A percentile compares a stretch with the other conserved stretches of the same genome.
Evolutionary conservation across 92 coral and sea anemone genomes (phyloP).

Genomic region (Umimayanthus kanabou): DNA sequence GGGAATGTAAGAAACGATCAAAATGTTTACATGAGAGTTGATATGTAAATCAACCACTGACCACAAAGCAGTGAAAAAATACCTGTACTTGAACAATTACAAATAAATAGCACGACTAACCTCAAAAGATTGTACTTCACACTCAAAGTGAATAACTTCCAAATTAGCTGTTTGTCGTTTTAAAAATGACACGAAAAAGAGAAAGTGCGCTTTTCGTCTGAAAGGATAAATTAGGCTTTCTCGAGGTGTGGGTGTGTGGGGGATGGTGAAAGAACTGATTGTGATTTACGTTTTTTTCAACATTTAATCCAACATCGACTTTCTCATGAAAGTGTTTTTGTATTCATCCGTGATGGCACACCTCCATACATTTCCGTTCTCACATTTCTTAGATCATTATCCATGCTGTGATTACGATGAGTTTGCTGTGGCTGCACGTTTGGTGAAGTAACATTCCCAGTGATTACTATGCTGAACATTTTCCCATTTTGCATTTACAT

Average conservation of each 20-base stretch:
- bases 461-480: not conserved
- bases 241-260: not conserved
- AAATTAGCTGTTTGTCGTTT: not conserved
- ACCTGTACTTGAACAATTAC: not conserved
- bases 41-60: not conserved
- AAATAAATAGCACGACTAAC: not conserved
- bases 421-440: not conserved
- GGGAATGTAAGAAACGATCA: not conserved
- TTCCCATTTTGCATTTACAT: not conserved
- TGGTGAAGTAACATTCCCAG: not conserved
- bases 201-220: not conserved
- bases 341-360: not conserved
- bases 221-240: not conserved
- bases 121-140: not conserved
- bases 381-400: not conserved
- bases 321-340: not conserved
- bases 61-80: not conserved
- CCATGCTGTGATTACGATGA: not conserved
- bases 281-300: not conserved
- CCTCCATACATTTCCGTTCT: conserved; percentile 5
- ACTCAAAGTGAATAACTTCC: not conserved
- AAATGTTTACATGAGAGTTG: not conserved
- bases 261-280: not conserved
- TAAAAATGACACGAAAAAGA: not conserved
- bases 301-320: not conserved